Evolutionary conservation across 1,140 invertebrate species (phyloP).

Genomic region (Eriosoma lanigerum): DNA sequence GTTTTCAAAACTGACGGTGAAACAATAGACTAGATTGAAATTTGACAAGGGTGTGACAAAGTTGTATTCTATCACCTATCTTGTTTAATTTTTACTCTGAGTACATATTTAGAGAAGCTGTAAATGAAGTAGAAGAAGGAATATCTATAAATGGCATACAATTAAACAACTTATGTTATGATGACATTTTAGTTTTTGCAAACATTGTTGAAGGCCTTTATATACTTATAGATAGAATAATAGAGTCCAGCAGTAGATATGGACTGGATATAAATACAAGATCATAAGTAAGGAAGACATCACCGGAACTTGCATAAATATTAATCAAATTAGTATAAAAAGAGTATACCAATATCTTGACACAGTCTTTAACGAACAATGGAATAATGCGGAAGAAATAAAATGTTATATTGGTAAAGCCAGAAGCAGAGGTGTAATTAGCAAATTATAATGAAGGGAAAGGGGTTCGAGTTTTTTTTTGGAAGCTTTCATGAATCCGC

Average conservation of each 20-base stretch:
- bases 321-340: too few species aligned
- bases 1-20: conserved; percentile 37
- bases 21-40: conserved; percentile 37
- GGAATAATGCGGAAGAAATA: too few species aligned
- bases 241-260: conserved; percentile 9
- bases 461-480: too few species aligned
- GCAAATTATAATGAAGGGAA: too few species aligned
- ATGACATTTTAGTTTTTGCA: conserved; percentile 51
- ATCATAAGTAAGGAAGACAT: too few species aligned
- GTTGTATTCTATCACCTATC: conserved; percentile 56
- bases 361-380: too few species aligned
- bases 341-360: too few species aligned
- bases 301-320: too few species aligned
- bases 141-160: conserved; percentile 40
- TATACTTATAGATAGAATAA: conserved; percentile 30
- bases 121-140: conserved; percentile 46
- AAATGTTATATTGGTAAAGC: too few species aligned
- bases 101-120: conserved; percentile 50
- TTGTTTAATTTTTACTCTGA: conserved; percentile 57
- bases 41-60: conserved; percentile 55
- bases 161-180: conserved; percentile 52
- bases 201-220: conserved; percentile 13
- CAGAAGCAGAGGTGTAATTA: too few species aligned
- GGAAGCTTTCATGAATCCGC: too few species aligned
- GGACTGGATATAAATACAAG: conserved; percentile 47